Base-by-base conservation (phyloP, 1,140 invertebrate species). In the Bathynomus jamesi region DNA sequence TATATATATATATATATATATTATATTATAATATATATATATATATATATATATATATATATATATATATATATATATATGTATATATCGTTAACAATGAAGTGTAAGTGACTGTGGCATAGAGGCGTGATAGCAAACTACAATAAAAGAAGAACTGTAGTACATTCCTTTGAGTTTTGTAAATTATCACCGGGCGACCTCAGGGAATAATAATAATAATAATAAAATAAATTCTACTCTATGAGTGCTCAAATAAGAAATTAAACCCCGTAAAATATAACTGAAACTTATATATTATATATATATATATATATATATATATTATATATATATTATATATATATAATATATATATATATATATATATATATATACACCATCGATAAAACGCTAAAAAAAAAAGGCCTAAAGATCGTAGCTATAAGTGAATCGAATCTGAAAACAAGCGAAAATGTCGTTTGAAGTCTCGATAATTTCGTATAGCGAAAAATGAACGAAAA, bases 11-110 rank as follows among this genome's bases (percentile, higher is more conserved):
- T 53, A 53, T 53, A 53, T 53, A 53, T 53, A 53, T 53, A 53
- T 53, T 53, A 53, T 53, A 53, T 53, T 53, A 53, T 53, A 53
- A 17, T 17, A 17, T 17, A 17, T 53, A 53, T 53, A 53, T 53
- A 53, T 53, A 53, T 53, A 53, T 53, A 53, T 53, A 53, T 53
- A 53, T 53, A 53, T 53, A 53, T 53, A 53, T 53, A 53, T 53
- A 53, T 53, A 53, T 53, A 53, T 53, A 53, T 53, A 53, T 8
- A 40, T 40, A 40, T 40, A 40, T 53, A 53, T 53, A 53, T 53
- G 21, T 53, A 53, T 2, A 17, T 53, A 3, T 53, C 13, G 13
- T n/a, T n/a, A n/a, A n/a, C n/a, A n/a, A n/a, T n/a, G n/a, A n/a
- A n/a, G n/a, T n/a, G n/a, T n/a, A n/a, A n/a, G n/a, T n/a, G n/a